A percentile compares a stretch with the other conserved stretches of the same genome.
Evolutionary conservation across 2,797 vertebrate genomes (phyloP).

Genomic region (Gallinago nigripennis): DNA sequence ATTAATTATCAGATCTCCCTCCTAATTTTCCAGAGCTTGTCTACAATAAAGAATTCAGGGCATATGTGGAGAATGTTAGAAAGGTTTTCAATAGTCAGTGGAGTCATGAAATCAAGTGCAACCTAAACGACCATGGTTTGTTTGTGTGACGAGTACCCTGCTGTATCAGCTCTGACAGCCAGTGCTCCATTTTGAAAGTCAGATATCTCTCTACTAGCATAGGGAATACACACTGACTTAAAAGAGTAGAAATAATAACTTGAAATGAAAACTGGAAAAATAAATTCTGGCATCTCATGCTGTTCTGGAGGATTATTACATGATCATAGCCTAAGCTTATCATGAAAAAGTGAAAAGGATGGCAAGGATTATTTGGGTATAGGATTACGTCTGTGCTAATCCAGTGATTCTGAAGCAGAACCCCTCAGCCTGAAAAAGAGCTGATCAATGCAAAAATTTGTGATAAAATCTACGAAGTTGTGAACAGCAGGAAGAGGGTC

Average conservation of each 20-base stretch:
- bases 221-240: background rate
- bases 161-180: background rate
- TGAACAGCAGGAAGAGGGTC: background rate
- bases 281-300: background rate
- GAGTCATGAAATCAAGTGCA: background rate
- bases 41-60: background rate
- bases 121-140: background rate
- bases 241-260: background rate
- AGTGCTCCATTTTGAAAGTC: background rate
- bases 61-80: background rate
- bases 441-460: background rate
- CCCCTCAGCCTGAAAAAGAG: background rate
- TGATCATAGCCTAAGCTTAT: background rate
- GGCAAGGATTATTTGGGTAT: background rate
- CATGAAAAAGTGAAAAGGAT: background rate
- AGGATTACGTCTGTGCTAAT: background rate
- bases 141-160: background rate
- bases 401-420: background rate
- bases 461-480: background rate
- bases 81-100: background rate
- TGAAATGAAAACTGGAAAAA: background rate
- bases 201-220: background rate
- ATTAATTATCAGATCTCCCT: background rate
- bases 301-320: background rate
- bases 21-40: background rate